These are phyloP conservation scores for Linyphia triangularis DNA, from an alignment of 2,888 invertebrate genomes.

Conservation along the genomic window DNA sequence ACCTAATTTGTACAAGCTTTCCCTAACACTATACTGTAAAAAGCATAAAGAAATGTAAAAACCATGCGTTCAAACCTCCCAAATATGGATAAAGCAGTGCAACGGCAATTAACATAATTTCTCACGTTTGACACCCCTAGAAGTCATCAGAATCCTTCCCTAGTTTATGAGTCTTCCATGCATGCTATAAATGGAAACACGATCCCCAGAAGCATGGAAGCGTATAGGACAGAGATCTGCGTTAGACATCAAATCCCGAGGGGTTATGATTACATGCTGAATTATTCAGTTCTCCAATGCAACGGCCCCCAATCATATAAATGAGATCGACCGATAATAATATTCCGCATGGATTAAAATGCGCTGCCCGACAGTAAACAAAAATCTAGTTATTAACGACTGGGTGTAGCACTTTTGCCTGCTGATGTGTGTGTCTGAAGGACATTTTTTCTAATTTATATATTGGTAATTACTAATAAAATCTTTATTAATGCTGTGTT, in stretches of 20 bases:
- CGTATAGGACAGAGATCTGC: background rate
- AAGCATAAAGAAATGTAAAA: no score
- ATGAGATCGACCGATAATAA: slow-evolving; percentile 20
- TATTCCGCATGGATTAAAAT: slow-evolving; percentile 16
- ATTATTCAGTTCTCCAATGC: slow-evolving; percentile 22
- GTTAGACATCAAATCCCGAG: slow-evolving; percentile 7
- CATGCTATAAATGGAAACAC: slow-evolving; percentile 20
- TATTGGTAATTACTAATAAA: no score
- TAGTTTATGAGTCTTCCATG: slow-evolving; percentile 22
- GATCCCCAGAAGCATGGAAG: background rate
- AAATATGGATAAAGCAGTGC: background rate
- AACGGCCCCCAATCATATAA: slow-evolving; percentile 11
- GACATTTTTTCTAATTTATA: no score
- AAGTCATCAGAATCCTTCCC: slow-evolving; percentile 15
- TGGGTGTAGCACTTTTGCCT: background rate
- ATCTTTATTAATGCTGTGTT: no score
- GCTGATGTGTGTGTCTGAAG: background rate
- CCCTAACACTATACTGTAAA: no score
- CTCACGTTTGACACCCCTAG: slow-evolving; percentile 8
- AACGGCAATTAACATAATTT: slow-evolving; percentile 14
- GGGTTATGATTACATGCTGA: slow-evolving; percentile 19
- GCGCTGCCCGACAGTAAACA: background rate
- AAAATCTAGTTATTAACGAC: background rate
- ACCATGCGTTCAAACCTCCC: no score
- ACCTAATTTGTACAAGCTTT: no score